Evolutionary conservation across 2,888 invertebrate genomes (phyloP), one percentile per base, ranked within the genome.

Genomic region (Automeris io): DNA sequence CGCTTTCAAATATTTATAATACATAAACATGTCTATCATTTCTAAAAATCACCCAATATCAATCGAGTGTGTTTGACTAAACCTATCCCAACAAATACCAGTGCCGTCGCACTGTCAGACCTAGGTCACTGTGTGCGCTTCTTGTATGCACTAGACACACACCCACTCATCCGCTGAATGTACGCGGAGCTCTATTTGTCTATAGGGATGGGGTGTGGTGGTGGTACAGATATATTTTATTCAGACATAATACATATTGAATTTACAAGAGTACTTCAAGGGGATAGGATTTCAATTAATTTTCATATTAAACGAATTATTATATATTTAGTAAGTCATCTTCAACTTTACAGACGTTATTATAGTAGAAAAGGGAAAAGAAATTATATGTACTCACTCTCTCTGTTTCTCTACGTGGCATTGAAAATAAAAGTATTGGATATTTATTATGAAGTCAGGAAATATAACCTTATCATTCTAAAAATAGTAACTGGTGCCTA

Each of bases 171-270:
- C 21, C 36, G 12, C 37, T 35, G 41, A 50, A 57, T 61, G 57
- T 70, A 67, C 61, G 63, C 49, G 54, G 61, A 64, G 57, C 69
- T 68, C 71, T 71, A 69, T 77, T 75, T 65, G 62, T 56, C 56
- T 58, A 58, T 68, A 44, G 57, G 57, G 61, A 59, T 46, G 49
- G 49, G 55, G 56, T n/a, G 54, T 41, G 55, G 42, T 41, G 33
- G 38, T 32, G 32, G 16, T 37, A 34, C 7, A 25, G 12, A 33
- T 21, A 18, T 26, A 26, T 40, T 33, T 24, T 32, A 40, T 36
- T 26, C 36, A 40, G 21, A 40, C 33, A 31, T 16, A 34, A 22
- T 23, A 12, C 9, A 39, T 39, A 34, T 34, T 39, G 26, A 25
- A 31, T 37, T 22, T 23, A 18, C 31, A 9, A 4, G 25, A 16